Evolutionary conservation across 53 echinoderm and acorn worm genomes (phyloP).

Genomic region (Crossaster papposus): DNA sequence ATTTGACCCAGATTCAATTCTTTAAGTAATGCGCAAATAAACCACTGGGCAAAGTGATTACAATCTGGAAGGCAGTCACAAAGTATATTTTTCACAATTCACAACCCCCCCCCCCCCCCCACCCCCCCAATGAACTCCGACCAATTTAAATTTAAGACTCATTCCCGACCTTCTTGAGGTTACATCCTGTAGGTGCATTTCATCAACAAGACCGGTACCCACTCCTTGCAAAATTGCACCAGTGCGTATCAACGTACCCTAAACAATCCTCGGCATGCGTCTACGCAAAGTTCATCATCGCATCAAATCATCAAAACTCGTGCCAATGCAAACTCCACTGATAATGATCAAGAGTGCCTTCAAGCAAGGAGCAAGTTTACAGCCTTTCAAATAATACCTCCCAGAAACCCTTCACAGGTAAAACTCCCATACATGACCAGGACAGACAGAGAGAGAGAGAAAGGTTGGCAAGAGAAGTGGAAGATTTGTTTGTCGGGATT

Average conservation of each 20-base stretch:
- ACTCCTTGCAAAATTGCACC: neutral
- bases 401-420: neutral
- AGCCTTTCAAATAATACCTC: neutral
- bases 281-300: neutral
- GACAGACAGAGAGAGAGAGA: neutral
- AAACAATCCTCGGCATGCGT: neutral
- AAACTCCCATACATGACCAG: neutral
- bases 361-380: neutral
- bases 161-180: neutral
- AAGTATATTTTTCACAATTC: neutral
- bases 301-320: neutral
- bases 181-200: neutral
- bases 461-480: neutral
- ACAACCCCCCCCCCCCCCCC: no score
- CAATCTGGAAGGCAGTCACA: neutral
- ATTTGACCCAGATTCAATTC: conserved; percentile 7
- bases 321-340: neutral
- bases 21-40: no score
- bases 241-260: neutral
- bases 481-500: conserved; percentile 4
- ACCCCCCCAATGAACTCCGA: neutral
- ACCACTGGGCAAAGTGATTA: neutral
- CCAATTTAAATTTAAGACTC: neutral
- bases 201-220: neutral
- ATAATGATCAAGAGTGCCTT: neutral